Evolutionary conservation across 2,888 invertebrate species (phyloP), one percentile per base, ranked within the genome.

Genomic region (Pimpla rufipes): DNA sequence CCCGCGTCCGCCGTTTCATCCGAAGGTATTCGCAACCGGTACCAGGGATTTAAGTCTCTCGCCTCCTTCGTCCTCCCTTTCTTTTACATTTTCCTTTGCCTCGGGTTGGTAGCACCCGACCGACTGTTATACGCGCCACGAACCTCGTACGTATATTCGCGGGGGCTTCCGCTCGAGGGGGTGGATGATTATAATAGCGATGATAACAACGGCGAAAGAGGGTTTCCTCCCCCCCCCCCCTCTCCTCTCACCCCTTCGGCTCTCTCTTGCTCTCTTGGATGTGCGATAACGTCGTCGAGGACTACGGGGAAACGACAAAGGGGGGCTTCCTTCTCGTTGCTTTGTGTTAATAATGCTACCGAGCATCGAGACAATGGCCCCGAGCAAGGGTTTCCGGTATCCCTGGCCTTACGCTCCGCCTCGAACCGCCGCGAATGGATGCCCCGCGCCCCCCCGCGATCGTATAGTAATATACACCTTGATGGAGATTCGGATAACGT

Each of bases 131-230:
- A 62, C 62, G 59, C 37, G 35, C 42, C 29, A 2, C 21, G 37
- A 35, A 42, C 37, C 55, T 75, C 64, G 70, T 75, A 73, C 64
- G 47, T 23, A 55, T 79, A 62, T 66, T 68, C 59, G 74, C 50
- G 29, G 62, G 29, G 18, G 29, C 80, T 70, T 70, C 47, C 70
- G 62, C 79, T 81, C 79, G 71, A 81, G 73, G 59, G 80, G 77
- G 47, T 64, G 75, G 77, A 85, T 83, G 79, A 85, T 85, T 77
- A 83, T 83, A 82, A 85, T 83, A 74, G 75, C 82, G 77, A 82
- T 83, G 82, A 85, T 85, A 85, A 85, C 83, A 80, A 85, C 79
- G 80, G 76, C 57, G 57, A 77, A 45, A 62, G 59, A 16, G 59
- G 35, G 35, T 29, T 35, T n/a, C 47, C n/a, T 1, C n/a, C n/a